Percentiles rank a stretch among this genome's conserved stretches.
Evolutionary conservation across 2,888 invertebrate species (phyloP).

Genomic region (Ormyrus rosae): DNA sequence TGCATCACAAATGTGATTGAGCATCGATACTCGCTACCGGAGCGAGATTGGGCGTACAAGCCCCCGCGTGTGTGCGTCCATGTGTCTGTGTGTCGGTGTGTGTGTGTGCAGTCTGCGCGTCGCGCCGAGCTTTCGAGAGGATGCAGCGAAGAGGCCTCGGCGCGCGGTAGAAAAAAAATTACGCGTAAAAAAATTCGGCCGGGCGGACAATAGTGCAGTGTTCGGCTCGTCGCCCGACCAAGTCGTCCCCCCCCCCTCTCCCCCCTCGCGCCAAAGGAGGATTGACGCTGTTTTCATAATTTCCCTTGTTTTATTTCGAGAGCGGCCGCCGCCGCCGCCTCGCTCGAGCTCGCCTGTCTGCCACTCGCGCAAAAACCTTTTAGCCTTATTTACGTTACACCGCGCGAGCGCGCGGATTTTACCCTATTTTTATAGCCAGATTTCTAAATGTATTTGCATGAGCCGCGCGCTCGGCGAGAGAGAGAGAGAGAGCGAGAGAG

Average conservation of each 20-base stretch:
- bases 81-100: slow-evolving; percentile 60
- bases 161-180: slow-evolving; percentile 69
- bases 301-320: slow-evolving; percentile 50
- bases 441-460: slow-evolving; percentile 30
- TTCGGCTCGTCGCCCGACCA: too few relatives aligned
- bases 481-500: too few relatives aligned
- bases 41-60: slow-evolving; percentile 68
- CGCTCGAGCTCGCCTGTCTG: slow-evolving; percentile 14
- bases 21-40: slow-evolving; percentile 72
- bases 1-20: slow-evolving; percentile 76
- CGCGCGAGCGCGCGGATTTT: slow-evolving; percentile 26
- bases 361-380: slow-evolving; percentile 50
- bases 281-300: slow-evolving; percentile 56
- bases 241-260: slow-evolving; percentile 60
- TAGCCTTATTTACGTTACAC: slow-evolving; percentile 51
- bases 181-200: slow-evolving; percentile 63
- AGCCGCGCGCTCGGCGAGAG: neutral
- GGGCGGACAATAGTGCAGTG: too few relatives aligned
- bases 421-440: slow-evolving; percentile 48
- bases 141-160: slow-evolving; percentile 46
- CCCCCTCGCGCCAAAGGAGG: slow-evolving; percentile 56
- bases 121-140: slow-evolving; percentile 19
- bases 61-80: slow-evolving; percentile 32
- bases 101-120: too few relatives aligned
- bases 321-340: neutral